Conservation (phyloP, 2,888 invertebrate genomes). For the Clunio marinus region DNA sequence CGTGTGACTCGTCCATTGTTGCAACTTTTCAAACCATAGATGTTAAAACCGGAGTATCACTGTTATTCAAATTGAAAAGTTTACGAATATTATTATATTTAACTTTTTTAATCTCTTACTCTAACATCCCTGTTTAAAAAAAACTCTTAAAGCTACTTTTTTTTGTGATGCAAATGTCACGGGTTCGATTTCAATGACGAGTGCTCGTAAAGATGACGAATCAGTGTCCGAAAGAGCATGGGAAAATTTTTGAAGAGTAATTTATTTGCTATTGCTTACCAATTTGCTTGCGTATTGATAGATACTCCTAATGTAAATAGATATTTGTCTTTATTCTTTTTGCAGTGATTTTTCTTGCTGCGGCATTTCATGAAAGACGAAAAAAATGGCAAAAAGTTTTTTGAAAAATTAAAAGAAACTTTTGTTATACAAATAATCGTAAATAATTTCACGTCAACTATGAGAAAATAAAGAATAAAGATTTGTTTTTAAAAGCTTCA, state of each 20-base stretch:
- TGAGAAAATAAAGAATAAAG: slow-evolving; percentile 11
- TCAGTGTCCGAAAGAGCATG: too few species aligned
- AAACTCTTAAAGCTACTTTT: neutral
- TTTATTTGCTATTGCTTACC: neutral
- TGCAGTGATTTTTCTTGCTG: neutral
- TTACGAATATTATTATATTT: too few species aligned
- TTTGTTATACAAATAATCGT: slow-evolving; percentile 29
- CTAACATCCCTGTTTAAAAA: too few species aligned
- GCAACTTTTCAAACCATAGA: neutral
- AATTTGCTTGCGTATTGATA: neutral
- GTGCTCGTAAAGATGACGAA: too few species aligned
- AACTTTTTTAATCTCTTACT: too few species aligned
- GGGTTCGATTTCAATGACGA: slow-evolving; percentile 24
- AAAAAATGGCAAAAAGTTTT: neutral
- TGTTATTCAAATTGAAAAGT: neutral
- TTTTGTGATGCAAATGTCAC: slow-evolving; percentile 21
- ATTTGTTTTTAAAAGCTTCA: neutral
- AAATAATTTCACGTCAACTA: neutral
- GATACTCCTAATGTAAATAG: neutral
- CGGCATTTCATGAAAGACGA: neutral
- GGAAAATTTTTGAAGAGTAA: neutral
- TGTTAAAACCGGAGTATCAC: too few species aligned
- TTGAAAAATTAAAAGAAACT: slow-evolving; percentile 23
- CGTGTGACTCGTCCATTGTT: slow-evolving; percentile 1
- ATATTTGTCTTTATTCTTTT: neutral